Percentiles rank a stretch among this genome's conserved stretches.
phyloP scores from a whole-genome alignment of 2,113 vertebrate species.

The Zingel zingel region DNA sequence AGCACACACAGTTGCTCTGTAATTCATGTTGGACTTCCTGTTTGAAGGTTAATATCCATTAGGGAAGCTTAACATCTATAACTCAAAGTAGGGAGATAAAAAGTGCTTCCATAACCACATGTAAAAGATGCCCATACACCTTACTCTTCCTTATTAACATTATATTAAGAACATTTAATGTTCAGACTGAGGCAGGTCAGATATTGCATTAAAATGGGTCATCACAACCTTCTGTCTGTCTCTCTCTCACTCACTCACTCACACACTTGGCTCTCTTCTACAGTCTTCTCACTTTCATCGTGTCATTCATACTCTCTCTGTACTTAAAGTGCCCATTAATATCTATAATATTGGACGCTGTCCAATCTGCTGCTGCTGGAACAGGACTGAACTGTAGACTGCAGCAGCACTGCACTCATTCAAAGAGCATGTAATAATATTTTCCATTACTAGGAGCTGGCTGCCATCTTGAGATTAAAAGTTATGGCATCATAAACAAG shows the following conservation, averaged over 20 bases:
- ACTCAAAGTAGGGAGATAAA: background rate
- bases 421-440: constrained; percentile 31
- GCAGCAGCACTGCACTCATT: constrained; percentile 38
- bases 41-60: constrained; percentile 22
- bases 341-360: constrained; percentile 37
- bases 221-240: constrained; percentile 17
- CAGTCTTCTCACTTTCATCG: constrained; percentile 47
- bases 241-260: background rate
- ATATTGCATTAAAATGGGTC: constrained; percentile 37
- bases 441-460: constrained; percentile 40
- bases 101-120: constrained; percentile 27
- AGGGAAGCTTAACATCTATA: constrained; percentile 14
- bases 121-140: constrained; percentile 15
- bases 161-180: constrained; percentile 35
- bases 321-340: constrained; percentile 59
- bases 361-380: constrained; percentile 56
- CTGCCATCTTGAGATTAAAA: constrained; percentile 42
- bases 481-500: constrained; percentile 41
- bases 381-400: constrained; percentile 29
- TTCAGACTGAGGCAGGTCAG: constrained; percentile 36
- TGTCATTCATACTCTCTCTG: constrained; percentile 53
- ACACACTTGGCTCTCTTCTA: constrained; percentile 13
- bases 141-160: constrained; percentile 38
- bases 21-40: background rate
- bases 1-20: constrained; percentile 9